Conservation (phyloP, 2,113 vertebrate species). For the Phycodurus eques region DNA sequence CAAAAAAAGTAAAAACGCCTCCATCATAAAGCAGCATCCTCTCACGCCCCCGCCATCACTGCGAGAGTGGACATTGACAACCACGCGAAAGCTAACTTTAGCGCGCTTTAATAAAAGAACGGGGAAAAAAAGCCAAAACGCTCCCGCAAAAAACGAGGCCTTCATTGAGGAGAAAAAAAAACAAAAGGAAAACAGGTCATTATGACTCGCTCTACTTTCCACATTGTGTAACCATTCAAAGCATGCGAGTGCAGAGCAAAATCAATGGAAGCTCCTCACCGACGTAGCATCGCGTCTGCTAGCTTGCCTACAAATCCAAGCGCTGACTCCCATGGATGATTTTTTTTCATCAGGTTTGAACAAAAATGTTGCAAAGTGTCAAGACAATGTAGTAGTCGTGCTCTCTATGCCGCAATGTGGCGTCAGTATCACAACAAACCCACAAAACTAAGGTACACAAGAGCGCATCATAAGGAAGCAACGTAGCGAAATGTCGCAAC, state of each 20-base stretch:
- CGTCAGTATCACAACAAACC: too few relatives aligned
- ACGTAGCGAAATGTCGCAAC: too few relatives aligned
- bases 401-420: too few relatives aligned
- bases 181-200: neutral
- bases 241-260: constrained; percentile 16
- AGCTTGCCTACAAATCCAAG: constrained; percentile 8
- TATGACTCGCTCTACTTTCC: constrained; percentile 27
- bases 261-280: constrained; percentile 44
- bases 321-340: neutral
- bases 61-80: constrained; percentile 39
- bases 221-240: constrained; percentile 41
- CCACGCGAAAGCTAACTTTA: constrained; percentile 28
- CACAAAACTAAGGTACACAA: too few relatives aligned
- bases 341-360: neutral
- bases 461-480: neutral
- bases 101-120: constrained; percentile 31
- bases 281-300: neutral
- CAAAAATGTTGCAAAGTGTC: neutral
- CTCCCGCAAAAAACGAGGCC: constrained; percentile 31
- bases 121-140: constrained; percentile 29
- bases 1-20: constrained; percentile 34
- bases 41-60: constrained; percentile 30
- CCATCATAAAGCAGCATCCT: constrained; percentile 45
- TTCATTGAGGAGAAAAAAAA: constrained; percentile 30
- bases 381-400: neutral